These are phyloP conservation scores for Epirrhoe tristata DNA, from an alignment of 2,888 invertebrate species.

Conservation along the genomic window DNA sequence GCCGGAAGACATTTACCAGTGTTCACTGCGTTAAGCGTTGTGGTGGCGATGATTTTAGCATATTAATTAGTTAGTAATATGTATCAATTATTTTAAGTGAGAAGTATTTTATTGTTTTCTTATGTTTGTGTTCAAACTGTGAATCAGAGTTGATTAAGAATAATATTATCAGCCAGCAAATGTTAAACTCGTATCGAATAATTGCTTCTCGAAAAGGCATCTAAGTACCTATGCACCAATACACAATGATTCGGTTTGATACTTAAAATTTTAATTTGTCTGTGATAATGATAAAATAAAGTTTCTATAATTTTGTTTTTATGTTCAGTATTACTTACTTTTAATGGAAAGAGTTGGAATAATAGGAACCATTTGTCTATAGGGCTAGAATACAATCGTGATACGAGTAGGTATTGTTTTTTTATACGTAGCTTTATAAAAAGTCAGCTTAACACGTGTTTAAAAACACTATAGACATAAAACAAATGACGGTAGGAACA, in stretches of 20 bases:
- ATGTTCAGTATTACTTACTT: slow-evolving; percentile 1
- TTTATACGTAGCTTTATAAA: too few relatives aligned
- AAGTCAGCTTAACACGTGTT: too few relatives aligned
- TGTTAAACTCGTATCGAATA: background rate
- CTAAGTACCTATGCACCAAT: slow-evolving; percentile 6
- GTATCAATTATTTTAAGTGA: background rate
- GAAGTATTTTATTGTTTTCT: slow-evolving; percentile 12
- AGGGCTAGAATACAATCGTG: too few relatives aligned
- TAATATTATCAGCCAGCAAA: slow-evolving; percentile 1
- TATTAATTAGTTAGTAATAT: slow-evolving; percentile 37
- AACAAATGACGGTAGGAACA: background rate
- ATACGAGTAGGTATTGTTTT: too few relatives aligned
- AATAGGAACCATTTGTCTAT: too few relatives aligned
- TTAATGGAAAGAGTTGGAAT: too few relatives aligned
- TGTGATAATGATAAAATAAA: slow-evolving; percentile 35
- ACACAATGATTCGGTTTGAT: slow-evolving; percentile 14
- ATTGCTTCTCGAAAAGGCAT: background rate
- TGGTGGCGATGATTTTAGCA: slow-evolving; percentile 51
- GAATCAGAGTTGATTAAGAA: background rate
- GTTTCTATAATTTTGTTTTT: slow-evolving; percentile 15
- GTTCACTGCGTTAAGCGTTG: slow-evolving; percentile 59
- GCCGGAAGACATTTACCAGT: slow-evolving; percentile 62
- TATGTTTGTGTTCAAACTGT: slow-evolving; percentile 9
- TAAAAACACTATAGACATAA: too few relatives aligned
- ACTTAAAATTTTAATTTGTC: slow-evolving; percentile 27